A percentile compares a stretch with the other conserved stretches of the same genome.
These are phyloP conservation scores for Peromyscus attwateri DNA, from an alignment of 2,797 vertebrate species.

Conservation along the genomic window DNA sequence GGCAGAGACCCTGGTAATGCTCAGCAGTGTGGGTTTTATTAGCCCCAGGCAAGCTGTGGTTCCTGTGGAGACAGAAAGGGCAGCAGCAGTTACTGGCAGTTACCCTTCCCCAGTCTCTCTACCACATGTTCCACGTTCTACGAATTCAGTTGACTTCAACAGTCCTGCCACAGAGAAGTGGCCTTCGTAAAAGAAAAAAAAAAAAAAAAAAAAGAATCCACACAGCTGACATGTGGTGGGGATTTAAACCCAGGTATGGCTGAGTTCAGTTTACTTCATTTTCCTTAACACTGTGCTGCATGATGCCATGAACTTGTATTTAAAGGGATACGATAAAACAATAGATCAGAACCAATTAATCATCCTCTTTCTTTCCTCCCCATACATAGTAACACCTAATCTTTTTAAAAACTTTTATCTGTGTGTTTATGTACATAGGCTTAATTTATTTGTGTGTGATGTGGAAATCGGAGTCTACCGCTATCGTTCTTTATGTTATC, in stretches of 20 bases:
- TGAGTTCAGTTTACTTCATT: constrained; percentile 15
- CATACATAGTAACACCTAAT: not conserved
- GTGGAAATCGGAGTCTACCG: not conserved
- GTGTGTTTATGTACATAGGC: not conserved
- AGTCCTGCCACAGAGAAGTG: not conserved
- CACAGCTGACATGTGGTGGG: not conserved
- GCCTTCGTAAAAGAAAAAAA: not conserved
- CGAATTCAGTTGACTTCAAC: not conserved
- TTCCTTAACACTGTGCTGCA: not conserved
- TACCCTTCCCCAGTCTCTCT: not conserved
- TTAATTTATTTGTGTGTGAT: not conserved
- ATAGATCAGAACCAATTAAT: constrained; percentile 18
- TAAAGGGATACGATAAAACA: not conserved
- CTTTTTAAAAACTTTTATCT: not conserved
- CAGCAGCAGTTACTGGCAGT: not conserved
- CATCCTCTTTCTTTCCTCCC: not conserved
- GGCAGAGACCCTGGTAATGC: not conserved
- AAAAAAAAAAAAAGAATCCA: not conserved
- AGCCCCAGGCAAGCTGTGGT: not conserved
- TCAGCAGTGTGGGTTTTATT: not conserved
- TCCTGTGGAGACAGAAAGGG: not conserved
- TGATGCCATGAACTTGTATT: not conserved
- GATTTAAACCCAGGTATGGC: not conserved
- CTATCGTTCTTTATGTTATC: not conserved
- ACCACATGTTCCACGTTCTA: not conserved